Percentiles rank a stretch among this genome's conserved stretches.
Evolutionary conservation across 2,797 vertebrate species (phyloP).

Genomic region (Sebastiscus tertius): DNA sequence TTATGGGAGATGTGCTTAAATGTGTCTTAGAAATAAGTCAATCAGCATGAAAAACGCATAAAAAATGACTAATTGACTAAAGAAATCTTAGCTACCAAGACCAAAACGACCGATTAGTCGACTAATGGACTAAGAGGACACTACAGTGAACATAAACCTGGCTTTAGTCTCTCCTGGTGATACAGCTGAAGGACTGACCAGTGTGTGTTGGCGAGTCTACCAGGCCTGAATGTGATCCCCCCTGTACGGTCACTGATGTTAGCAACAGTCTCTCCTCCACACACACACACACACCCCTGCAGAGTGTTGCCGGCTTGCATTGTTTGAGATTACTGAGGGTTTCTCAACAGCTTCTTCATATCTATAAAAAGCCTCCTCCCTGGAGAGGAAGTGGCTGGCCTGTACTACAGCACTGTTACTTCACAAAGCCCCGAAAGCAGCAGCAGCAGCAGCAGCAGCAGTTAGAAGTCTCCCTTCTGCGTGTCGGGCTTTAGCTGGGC

Average conservation of each 20-base stretch:
- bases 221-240: not conserved
- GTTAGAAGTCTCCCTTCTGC: conserved; percentile 7
- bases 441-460: not conserved
- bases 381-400: conserved; percentile 67
- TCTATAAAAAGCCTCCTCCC: conserved; percentile 66
- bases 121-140: no score
- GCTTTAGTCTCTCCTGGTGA: no score
- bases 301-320: not conserved
- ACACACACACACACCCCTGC: conserved; percentile 21
- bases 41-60: no score
- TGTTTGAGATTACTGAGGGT: conserved; percentile 40
- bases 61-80: no score
- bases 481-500: not conserved
- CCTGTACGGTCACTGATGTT: not conserved
- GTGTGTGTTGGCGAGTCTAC: not conserved
- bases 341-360: conserved; percentile 51
- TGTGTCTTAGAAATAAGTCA: no score
- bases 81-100: no score
- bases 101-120: no score
- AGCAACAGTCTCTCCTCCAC: not conserved
- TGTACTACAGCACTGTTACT: conserved; percentile 15
- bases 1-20: no score
- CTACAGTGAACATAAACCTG: no score
- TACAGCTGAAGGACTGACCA: no score
- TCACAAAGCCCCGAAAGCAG: conserved; percentile 23